Percentiles rank a stretch among this genome's conserved stretches.
phyloP scores from a whole-genome alignment of 1,140 invertebrate species.

The Mesaphorura yosii region DNA sequence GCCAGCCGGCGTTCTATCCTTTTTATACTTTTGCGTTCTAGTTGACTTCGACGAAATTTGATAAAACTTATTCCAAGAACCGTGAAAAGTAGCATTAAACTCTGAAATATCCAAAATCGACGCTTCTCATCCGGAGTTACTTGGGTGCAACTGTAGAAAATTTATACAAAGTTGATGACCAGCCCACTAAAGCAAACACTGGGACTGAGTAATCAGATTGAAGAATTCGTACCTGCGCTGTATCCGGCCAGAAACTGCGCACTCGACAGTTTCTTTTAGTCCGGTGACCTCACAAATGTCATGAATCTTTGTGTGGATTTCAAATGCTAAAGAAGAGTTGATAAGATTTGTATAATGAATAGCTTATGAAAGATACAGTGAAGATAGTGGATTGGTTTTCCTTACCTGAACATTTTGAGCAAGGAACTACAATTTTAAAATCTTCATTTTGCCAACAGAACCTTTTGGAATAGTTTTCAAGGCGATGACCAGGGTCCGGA shows the following conservation, averaged over 20 bases:
- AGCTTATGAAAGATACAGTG: slow-evolving; percentile 26
- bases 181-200: not conserved
- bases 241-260: slow-evolving; percentile 54
- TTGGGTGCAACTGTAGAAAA: slow-evolving; percentile 36
- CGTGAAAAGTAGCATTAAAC: slow-evolving; percentile 54
- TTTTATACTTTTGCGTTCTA: slow-evolving; percentile 46
- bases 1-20: slow-evolving; percentile 50
- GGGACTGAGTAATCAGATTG: not conserved
- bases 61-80: slow-evolving; percentile 48
- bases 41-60: slow-evolving; percentile 44
- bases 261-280: slow-evolving; percentile 56
- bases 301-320: slow-evolving; percentile 56
- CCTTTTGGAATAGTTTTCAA: slow-evolving; percentile 1
- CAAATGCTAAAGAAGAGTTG: slow-evolving; percentile 47
- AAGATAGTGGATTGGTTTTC: not conserved
- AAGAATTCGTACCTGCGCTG: slow-evolving; percentile 46
- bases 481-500: slow-evolving; percentile 36
- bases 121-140: slow-evolving; percentile 36
- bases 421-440: slow-evolving; percentile 56
- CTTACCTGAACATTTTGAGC: slow-evolving; percentile 62
- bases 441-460: slow-evolving; percentile 54
- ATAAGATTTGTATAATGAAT: too few species aligned
- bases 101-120: slow-evolving; percentile 75
- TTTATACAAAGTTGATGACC: slow-evolving; percentile 15
- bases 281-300: slow-evolving; percentile 56